These are phyloP conservation scores for Brachyrhaphis roseni DNA, from an alignment of 2,797 vertebrate species.

Conservation along the genomic window DNA sequence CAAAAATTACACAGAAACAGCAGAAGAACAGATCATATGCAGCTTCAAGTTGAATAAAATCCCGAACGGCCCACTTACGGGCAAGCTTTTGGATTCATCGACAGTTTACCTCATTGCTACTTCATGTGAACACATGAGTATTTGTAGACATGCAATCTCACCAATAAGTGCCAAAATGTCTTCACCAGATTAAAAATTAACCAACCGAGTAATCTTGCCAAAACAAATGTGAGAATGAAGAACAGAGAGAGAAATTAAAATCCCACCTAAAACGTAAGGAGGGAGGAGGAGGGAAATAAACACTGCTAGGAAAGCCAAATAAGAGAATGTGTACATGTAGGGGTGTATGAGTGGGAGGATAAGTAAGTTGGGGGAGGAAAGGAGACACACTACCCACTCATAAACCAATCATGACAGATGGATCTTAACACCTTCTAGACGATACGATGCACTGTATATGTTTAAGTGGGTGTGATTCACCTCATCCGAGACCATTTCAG, in stretches of 20 bases:
- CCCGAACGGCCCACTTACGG: constrained; percentile 56
- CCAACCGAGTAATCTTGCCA: constrained; percentile 58
- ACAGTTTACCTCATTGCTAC: constrained; percentile 47
- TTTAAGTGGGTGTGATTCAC: constrained; percentile 9
- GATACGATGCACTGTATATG: constrained; percentile 13
- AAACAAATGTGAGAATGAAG: constrained; percentile 26
- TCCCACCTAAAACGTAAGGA: not conserved
- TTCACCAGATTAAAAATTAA: constrained; percentile 63
- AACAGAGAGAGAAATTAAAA: not conserved
- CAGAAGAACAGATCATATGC: constrained; percentile 21
- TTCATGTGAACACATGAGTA: constrained; percentile 6
- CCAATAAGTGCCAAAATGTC: constrained; percentile 50
- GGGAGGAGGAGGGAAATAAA: constrained; percentile 14
- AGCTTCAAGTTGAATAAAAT: constrained; percentile 49
- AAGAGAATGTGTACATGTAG: constrained; percentile 24
- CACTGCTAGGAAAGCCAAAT: constrained; percentile 11
- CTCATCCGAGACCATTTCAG: constrained; percentile 28
- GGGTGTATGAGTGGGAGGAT: constrained; percentile 49
- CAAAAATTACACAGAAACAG: constrained; percentile 5
- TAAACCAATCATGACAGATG: constrained; percentile 58
- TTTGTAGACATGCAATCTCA: constrained; percentile 21
- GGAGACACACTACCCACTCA: constrained; percentile 38
- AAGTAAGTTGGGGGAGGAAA: constrained; percentile 37
- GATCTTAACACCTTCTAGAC: constrained; percentile 44
- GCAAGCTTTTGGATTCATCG: constrained; percentile 43